phyloP scores from a whole-genome alignment of 2,888 invertebrate species.

The Camptogramma bilineatum region DNA sequence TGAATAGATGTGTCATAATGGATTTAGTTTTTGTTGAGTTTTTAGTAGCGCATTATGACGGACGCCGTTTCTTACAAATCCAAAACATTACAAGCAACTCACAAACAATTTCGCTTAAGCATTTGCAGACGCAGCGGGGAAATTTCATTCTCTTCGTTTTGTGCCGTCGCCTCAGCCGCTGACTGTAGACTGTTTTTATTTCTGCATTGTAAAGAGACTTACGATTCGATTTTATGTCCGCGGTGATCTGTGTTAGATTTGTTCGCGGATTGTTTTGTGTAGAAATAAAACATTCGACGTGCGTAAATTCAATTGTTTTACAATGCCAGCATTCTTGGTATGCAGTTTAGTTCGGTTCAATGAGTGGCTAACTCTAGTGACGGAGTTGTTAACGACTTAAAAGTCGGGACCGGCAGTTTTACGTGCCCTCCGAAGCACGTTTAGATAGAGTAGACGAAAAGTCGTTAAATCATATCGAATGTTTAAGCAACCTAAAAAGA shows the following conservation, averaged over 20 bases:
- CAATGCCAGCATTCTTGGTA: neutral
- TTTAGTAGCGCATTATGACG: neutral
- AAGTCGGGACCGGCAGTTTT: no score
- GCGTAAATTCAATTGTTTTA: neutral
- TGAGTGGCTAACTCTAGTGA: no score
- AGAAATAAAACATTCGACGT: neutral
- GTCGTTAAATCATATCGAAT: no score
- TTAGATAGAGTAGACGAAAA: no score
- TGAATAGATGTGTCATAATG: neutral
- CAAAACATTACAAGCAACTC: constrained; percentile 57
- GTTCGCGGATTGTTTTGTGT: constrained; percentile 3
- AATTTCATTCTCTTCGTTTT: constrained; percentile 74
- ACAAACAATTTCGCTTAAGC: constrained; percentile 68
- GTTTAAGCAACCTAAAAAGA: no score
- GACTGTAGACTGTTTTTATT: constrained; percentile 51
- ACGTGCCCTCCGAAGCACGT: no score
- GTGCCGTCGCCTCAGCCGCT: constrained; percentile 67
- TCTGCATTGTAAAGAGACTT: constrained; percentile 33
- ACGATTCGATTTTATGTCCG: constrained; percentile 26
- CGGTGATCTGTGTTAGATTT: constrained; percentile 11
- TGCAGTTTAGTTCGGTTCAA: no score
- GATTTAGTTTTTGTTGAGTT: no score
- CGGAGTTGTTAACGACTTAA: no score
- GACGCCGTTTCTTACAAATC: constrained; percentile 28
- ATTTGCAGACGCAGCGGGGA: constrained; percentile 65